Evolutionary conservation across 2,888 invertebrate genomes (phyloP), one percentile per base, ranked within the genome.

Genomic region (Drosophila pseudotalamancana): DNA sequence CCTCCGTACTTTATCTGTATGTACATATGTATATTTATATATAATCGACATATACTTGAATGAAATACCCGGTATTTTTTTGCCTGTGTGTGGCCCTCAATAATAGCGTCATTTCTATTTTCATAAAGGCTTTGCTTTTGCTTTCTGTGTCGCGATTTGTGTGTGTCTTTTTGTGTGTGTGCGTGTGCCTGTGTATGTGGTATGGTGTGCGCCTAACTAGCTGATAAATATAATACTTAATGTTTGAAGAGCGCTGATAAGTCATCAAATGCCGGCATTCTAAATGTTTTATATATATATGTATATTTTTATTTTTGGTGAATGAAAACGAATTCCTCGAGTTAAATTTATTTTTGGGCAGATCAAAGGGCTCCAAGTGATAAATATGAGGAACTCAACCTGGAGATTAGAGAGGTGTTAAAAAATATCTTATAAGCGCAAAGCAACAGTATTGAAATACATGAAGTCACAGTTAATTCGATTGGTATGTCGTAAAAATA

Each of bases 21-120:
- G 23, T 19, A 39, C 14, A 43, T 34, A 45, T 19, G 16, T 35
- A 31, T 23, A 23, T 60, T 16, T 40, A n/a, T 18, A 4, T 32
- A 23, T 16, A 12, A 39, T 32, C n/a, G n/a, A n/a, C n/a, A n/a
- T n/a, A n/a, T n/a, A n/a, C n/a, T n/a, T n/a, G n/a, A n/a, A n/a
- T n/a, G n/a, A n/a, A n/a, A n/a, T 49, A 25, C 34, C 19, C 32
- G 32, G 37, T 37, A 54, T 59, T 43, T 59, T 68, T 39, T 49
- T 31, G 31, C 42, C 50, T 59, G 25, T 65, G 40, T 50, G 21
- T 46, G 45, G 51, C 60, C 55, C 77, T 63, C 45, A 53, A 65
- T 32, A 59, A 71, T 83, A 77, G 56, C 82, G 82, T 82, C 81
- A 86, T 86, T 84, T 88, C 84, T 86, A 88, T 84, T 86, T 88